Evolutionary conservation across 2,888 invertebrate genomes (phyloP).

Genomic region (Hemicrepidius hirtus): DNA sequence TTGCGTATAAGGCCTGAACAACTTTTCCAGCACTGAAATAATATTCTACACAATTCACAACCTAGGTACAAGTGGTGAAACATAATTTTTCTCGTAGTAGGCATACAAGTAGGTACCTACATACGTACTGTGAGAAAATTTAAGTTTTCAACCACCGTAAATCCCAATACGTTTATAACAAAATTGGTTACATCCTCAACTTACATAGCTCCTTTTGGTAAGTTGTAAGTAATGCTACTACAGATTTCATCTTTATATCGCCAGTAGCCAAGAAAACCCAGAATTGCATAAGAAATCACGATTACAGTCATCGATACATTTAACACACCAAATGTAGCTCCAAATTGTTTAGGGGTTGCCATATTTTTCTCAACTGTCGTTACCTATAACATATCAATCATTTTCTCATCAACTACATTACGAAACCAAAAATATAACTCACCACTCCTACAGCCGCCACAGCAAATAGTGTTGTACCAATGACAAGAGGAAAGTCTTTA

Average conservation of each 20-base stretch:
- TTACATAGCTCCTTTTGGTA: constrained; percentile 71
- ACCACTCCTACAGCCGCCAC: constrained; percentile 96
- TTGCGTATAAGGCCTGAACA: constrained; percentile 16
- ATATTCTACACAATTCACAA: neutral
- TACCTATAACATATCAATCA: neutral
- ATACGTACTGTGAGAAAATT: too few species aligned
- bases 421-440: too few species aligned
- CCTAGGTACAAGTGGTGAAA: too few species aligned
- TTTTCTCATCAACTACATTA: too few species aligned
- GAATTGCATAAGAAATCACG: constrained; percentile 82
- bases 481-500: constrained; percentile 87
- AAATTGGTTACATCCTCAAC: neutral
- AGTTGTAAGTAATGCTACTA: constrained; percentile 89
- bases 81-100: too few species aligned
- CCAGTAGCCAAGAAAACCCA: constrained; percentile 91
- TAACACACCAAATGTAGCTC: constrained; percentile 84
- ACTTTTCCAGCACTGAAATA: neutral
- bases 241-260: constrained; percentile 81
- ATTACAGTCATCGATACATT: constrained; percentile 88
- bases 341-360: constrained; percentile 87
- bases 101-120: too few species aligned
- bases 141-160: too few species aligned
- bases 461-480: constrained; percentile 96
- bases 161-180: too few species aligned
- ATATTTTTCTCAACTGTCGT: constrained; percentile 84